Evolutionary conservation across 2,888 invertebrate genomes (phyloP).

Genomic region (Zaprionus obscuricornis): DNA sequence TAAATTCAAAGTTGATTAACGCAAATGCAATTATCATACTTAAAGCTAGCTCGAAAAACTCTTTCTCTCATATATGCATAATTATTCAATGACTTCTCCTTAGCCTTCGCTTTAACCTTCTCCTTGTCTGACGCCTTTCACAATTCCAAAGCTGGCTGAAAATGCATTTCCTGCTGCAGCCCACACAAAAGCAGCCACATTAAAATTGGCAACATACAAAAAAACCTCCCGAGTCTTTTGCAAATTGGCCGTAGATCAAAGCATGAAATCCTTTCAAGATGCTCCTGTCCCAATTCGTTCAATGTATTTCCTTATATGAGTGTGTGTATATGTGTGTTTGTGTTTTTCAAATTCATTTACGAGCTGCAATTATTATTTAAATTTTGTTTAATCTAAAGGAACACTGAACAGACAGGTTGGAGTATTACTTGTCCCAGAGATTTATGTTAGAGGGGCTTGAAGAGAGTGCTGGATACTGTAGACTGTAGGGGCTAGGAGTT

Average conservation of each 20-base stretch:
- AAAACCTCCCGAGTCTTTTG: constrained; percentile 37
- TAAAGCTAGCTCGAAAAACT: neutral
- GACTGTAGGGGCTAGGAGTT: neutral
- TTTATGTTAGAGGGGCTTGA: constrained; percentile 1
- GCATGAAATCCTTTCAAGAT: constrained; percentile 72
- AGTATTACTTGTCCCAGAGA: constrained; percentile 2
- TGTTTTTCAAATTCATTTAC: constrained; percentile 49
- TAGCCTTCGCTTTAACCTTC: too few relatives aligned
- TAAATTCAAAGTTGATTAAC: too few relatives aligned
- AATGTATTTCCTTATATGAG: constrained; percentile 23
- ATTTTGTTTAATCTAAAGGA: constrained; percentile 60
- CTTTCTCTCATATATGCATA: neutral
- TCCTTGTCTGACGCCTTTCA: constrained; percentile 31
- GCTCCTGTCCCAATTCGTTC: constrained; percentile 17
- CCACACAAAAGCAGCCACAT: constrained; percentile 26
- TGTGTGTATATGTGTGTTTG: too few relatives aligned
- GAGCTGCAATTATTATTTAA: constrained; percentile 51
- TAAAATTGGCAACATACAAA: constrained; percentile 46
- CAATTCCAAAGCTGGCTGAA: constrained; percentile 27
- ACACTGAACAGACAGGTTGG: constrained; percentile 20
- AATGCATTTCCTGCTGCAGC: constrained; percentile 49
- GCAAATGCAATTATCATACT: too few relatives aligned
- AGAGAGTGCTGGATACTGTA: too few relatives aligned
- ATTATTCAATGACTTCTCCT: constrained; percentile 8
- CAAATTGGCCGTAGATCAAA: constrained; percentile 74